Evolutionary conservation across 2,797 vertebrate genomes (phyloP).

Genomic region (Nannoperca obscura): DNA sequence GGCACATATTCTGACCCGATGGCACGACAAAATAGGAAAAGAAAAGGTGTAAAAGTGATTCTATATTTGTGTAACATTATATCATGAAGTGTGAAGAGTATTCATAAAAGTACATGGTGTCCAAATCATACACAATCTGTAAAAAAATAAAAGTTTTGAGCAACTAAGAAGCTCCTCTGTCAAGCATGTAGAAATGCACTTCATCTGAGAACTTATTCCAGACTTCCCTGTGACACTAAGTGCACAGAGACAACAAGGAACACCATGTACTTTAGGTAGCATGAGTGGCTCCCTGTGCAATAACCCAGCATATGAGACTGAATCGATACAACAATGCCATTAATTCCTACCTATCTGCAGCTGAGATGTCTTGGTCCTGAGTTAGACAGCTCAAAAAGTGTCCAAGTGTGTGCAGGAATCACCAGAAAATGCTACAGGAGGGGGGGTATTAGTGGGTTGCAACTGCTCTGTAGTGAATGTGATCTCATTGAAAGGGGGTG

Average conservation of each 20-base stretch:
- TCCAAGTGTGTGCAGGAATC: conserved; percentile 27
- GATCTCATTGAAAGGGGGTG: conserved; percentile 53
- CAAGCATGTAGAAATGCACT: background rate
- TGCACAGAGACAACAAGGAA: conserved; percentile 40
- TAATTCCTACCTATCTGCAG: conserved; percentile 63
- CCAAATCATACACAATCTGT: background rate
- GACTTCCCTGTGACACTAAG: conserved; percentile 16
- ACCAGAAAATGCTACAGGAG: conserved; percentile 16
- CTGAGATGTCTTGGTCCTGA: conserved; percentile 56
- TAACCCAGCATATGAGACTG: background rate
- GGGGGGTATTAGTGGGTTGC: conserved; percentile 22
- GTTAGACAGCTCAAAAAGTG: conserved; percentile 19
- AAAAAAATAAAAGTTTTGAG: background rate
- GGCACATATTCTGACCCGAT: background rate
- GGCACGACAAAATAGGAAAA: background rate
- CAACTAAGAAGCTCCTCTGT: background rate
- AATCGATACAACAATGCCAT: conserved; percentile 12
- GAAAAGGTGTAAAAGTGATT: background rate
- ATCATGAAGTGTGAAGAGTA: background rate
- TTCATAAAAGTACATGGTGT: background rate
- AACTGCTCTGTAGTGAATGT: conserved; percentile 22
- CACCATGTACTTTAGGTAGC: conserved; percentile 56
- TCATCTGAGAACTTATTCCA: conserved; percentile 7
- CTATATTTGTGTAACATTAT: background rate
- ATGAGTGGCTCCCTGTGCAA: conserved; percentile 15